These are phyloP conservation scores for Orestias chungarensis DNA, from an alignment of 2,797 vertebrate genomes.

Conservation along the genomic window DNA sequence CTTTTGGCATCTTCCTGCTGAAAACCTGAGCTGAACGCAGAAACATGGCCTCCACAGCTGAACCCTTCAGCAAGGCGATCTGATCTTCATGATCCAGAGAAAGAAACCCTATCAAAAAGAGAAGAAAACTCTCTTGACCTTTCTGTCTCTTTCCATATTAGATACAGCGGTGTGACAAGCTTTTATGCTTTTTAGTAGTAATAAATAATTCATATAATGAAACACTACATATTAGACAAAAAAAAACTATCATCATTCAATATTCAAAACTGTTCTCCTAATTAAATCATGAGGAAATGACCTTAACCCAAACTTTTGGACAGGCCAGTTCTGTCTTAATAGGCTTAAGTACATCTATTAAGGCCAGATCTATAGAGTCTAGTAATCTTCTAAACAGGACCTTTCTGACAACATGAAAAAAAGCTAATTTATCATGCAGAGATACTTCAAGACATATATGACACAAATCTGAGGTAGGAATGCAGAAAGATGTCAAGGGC, in stretches of 20 bases:
- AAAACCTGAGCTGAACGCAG: slow-evolving; percentile 96
- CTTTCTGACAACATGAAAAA: neutral
- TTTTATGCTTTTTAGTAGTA: neutral
- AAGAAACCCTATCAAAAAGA: slow-evolving; percentile 86
- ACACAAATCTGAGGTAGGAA: neutral
- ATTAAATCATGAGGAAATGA: neutral
- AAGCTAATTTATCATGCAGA: neutral
- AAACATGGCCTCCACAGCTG: slow-evolving; percentile 98
- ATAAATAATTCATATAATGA: neutral
- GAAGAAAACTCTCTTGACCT: slow-evolving; percentile 1
- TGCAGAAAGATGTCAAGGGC: neutral
- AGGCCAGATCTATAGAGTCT: neutral
- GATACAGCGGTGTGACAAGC: neutral
- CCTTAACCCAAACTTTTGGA: neutral
- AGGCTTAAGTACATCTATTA: neutral
- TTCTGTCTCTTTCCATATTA: neutral
- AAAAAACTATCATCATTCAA: neutral
- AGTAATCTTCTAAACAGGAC: neutral
- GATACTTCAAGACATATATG: neutral
- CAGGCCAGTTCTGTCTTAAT: neutral
- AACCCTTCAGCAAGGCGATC: slow-evolving; percentile 96
- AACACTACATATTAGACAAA: neutral
- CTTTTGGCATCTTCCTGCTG: slow-evolving; percentile 87
- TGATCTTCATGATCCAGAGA: slow-evolving; percentile 96
- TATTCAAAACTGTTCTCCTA: neutral